Base-by-base conservation (phyloP, 2,888 invertebrate genomes). In the Rambutsinella grinnellia region DNA sequence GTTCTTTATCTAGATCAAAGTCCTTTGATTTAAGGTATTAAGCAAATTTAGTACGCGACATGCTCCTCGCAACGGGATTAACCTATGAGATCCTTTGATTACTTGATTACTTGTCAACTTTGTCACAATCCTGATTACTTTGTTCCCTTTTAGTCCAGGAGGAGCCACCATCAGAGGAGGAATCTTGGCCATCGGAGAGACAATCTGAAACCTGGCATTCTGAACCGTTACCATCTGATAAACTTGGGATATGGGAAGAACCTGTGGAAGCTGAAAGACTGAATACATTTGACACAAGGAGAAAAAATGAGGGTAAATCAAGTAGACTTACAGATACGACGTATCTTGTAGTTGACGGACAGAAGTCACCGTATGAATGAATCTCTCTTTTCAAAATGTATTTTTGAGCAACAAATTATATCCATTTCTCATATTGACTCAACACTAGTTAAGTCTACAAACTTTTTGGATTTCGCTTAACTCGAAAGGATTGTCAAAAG, bases 171-270 rank as follows among this genome's bases (percentile, higher is more conserved):
- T 21, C 54, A n/a, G 58, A 61, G 28, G 61, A 66, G 13, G 56
- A 56, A 24, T 19, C 36, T 27, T 53, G 51, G 65, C 60, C 15
- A 24, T 36, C 44, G 24, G 69, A 79, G 13, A 62, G 24, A 46
- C 62, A 26, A 19, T 56, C 62, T 17, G 76, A 76, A n/a, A 76
- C 68, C 23, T 82, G 82, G 82, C 82, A 82, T 51, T 75, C 77
- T 19, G 80, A 80, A 57, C 79, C 82, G 21, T 15, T 82, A 44
- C 62, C 62, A 23, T 60, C 63, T 47, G 74, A 77, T 36, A 74
- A 81, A 24, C 76, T 82, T 28, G 82, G 82, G 44, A 63, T 72
- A 17, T 82, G 82, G 82, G 74, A 79, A 60, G 71, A 78, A n/a
- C 62, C 75, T 46, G 36, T 51, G n/a, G 54, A 27, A 24, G 66